These are phyloP conservation scores for Gallinago jamesoni DNA, from an alignment of 2,113 vertebrate genomes.

Conservation along the genomic window DNA sequence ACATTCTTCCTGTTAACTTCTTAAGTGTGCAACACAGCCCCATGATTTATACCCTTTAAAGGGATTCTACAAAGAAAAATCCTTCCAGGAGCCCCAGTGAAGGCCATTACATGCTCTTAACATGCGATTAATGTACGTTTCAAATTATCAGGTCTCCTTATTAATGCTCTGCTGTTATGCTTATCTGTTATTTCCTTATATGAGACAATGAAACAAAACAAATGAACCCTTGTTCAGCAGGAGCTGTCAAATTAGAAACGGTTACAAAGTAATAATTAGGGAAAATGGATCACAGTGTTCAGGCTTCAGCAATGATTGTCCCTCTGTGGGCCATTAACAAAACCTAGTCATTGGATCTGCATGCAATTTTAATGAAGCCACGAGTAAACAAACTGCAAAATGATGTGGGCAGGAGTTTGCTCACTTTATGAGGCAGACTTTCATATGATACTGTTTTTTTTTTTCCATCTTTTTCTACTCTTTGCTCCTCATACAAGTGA, in stretches of 20 bases:
- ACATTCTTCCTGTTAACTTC: background rate
- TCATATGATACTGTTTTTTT: background rate
- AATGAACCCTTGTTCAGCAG: slow-evolving; percentile 68
- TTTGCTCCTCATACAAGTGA: background rate
- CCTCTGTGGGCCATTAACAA: slow-evolving; percentile 76
- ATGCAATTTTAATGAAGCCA: slow-evolving; percentile 77
- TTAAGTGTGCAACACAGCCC: background rate
- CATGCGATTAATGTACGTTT: slow-evolving; percentile 6
- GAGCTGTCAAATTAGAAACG: slow-evolving; percentile 77
- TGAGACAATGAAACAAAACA: slow-evolving; percentile 70
- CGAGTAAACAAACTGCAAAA: slow-evolving; percentile 71
- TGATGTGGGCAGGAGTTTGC: slow-evolving; percentile 16
- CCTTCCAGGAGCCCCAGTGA: background rate
- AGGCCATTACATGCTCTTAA: slow-evolving; percentile 14
- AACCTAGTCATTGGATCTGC: slow-evolving; percentile 63
- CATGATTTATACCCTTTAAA: background rate
- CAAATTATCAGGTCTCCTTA: slow-evolving; percentile 18
- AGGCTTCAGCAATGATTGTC: slow-evolving; percentile 62
- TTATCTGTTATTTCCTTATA: slow-evolving; percentile 50
- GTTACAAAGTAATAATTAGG: slow-evolving; percentile 74
- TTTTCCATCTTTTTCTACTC: background rate
- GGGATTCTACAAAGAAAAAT: background rate
- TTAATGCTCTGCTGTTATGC: background rate
- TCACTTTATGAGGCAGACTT: slow-evolving; percentile 2
- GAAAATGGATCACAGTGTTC: slow-evolving; percentile 72